phyloP scores from a whole-genome alignment of 2,113 vertebrate genomes.

The Proterorhinus semilunaris region DNA sequence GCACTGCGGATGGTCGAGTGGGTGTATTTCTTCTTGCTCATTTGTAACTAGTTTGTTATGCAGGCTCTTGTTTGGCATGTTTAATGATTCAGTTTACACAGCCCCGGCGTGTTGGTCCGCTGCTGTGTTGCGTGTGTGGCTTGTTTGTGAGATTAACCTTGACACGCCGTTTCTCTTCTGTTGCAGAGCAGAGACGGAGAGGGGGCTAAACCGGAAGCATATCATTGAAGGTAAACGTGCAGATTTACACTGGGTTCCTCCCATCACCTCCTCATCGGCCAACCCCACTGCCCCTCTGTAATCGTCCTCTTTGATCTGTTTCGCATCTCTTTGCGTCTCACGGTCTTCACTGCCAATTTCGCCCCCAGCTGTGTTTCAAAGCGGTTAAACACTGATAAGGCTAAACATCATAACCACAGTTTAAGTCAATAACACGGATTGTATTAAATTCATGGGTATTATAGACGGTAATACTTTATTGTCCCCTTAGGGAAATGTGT shows the following conservation, averaged over 20 bases:
- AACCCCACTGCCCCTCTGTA: slow-evolving; percentile 3
- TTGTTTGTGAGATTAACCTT: slow-evolving; percentile 8
- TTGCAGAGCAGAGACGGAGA: slow-evolving; percentile 92
- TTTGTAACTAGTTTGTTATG: slow-evolving; percentile 19
- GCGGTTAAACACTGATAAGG: neutral
- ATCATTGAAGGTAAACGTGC: slow-evolving; percentile 91
- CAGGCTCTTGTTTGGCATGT: slow-evolving; percentile 23
- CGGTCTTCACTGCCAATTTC: neutral
- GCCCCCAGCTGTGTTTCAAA: slow-evolving; percentile 22
- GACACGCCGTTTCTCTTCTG: slow-evolving; percentile 28
- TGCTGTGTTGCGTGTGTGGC: slow-evolving; percentile 4
- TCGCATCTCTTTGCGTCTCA: slow-evolving; percentile 11
- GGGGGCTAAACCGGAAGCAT: slow-evolving; percentile 94
- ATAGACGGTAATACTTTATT: too few relatives aligned
- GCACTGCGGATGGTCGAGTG: slow-evolving; percentile 15
- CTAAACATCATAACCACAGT: neutral
- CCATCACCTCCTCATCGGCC: slow-evolving; percentile 32
- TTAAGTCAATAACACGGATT: neutral
- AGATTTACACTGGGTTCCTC: slow-evolving; percentile 51
- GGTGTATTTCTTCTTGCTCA: slow-evolving; percentile 17
- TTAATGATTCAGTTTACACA: slow-evolving; percentile 17
- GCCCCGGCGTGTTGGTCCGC: neutral
- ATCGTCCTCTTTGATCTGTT: slow-evolving; percentile 39
- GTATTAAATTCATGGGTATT: too few relatives aligned
- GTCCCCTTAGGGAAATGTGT: too few relatives aligned